A percentile compares a stretch with the other conserved stretches of the same genome.
Evolutionary conservation across 2,888 invertebrate species (phyloP).

Genomic region (Cheilosia variabilis): DNA sequence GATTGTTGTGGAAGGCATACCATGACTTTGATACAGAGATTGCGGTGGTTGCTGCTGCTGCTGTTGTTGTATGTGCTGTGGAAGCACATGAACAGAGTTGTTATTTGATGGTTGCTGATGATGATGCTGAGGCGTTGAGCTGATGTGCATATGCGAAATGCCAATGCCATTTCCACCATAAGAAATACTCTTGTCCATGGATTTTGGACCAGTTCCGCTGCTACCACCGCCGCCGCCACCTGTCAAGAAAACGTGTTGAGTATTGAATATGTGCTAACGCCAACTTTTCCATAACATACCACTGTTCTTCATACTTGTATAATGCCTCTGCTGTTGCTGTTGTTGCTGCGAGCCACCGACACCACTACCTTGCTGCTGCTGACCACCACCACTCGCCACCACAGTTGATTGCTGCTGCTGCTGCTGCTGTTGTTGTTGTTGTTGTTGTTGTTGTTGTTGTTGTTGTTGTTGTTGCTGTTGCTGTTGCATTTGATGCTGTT

Average conservation of each 20-base stretch:
- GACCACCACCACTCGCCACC: constrained; percentile 46
- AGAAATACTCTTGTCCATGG: constrained; percentile 79
- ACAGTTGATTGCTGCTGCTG: constrained; percentile 77
- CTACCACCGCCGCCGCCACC: constrained; percentile 63
- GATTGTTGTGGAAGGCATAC: constrained; percentile 81
- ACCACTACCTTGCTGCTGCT: constrained; percentile 67
- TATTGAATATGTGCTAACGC: constrained; percentile 72
- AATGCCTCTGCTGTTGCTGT: constrained; percentile 61
- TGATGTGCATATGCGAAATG: constrained; percentile 80
- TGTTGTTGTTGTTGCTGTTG: constrained; percentile 79
- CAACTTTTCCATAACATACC: constrained; percentile 74
- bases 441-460: constrained; percentile 79
- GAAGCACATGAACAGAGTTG: constrained; percentile 76
- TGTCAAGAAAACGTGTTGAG: constrained; percentile 74
- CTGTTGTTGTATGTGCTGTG: constrained; percentile 78
- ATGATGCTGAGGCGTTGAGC: constrained; percentile 79
- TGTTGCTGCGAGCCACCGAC: constrained; percentile 71
- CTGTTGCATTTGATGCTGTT: constrained; percentile 78
- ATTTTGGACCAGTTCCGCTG: constrained; percentile 64
- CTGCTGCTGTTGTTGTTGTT: constrained; percentile 79
- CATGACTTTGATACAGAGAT: constrained; percentile 79
- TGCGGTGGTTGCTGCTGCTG: constrained; percentile 78
- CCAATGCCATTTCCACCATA: constrained; percentile 78
- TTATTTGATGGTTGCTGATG: constrained; percentile 70
- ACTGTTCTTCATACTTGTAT: constrained; percentile 70